phyloP scores from a whole-genome alignment of 2,113 vertebrate species.

The Lepus americanus region DNA sequence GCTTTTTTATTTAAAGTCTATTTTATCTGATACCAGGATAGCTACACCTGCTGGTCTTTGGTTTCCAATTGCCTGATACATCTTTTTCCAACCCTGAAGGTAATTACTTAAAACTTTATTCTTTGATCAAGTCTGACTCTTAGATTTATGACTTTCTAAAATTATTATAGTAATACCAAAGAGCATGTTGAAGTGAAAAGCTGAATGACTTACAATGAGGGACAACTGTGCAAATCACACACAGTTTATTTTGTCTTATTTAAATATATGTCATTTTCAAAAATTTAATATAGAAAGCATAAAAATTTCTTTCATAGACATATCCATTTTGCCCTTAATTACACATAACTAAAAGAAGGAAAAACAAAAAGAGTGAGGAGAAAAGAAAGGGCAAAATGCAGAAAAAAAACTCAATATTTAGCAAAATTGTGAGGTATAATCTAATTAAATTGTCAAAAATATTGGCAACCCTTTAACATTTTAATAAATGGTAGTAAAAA shows the following conservation, averaged over 20 bases:
- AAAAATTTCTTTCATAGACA: background rate
- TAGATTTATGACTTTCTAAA: constrained; percentile 25
- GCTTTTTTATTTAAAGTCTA: too few species aligned
- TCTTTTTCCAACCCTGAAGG: background rate
- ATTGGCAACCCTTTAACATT: constrained; percentile 5
- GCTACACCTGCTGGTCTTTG: too few species aligned
- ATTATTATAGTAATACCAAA: background rate
- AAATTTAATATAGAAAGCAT: constrained; percentile 34
- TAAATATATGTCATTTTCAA: background rate
- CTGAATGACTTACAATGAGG: background rate
- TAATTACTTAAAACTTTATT: background rate
- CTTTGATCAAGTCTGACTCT: background rate
- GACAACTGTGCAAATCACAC: background rate
- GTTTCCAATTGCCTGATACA: too few species aligned
- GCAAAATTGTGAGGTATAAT: background rate
- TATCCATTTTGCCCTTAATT: background rate
- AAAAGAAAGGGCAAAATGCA: background rate
- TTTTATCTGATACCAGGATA: too few species aligned
- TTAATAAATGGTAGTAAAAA: constrained; percentile 14
- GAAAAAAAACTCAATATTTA: constrained; percentile 34
- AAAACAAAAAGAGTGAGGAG: constrained; percentile 4
- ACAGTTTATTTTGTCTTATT: constrained; percentile 29
- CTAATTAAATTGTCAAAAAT: background rate
- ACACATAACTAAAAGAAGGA: constrained; percentile 9
- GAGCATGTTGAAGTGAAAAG: background rate